A percentile compares a stretch with the other conserved stretches of the same genome.
Conservation (phyloP, 2,797 vertebrate species). For the Apogon talboti region DNA sequence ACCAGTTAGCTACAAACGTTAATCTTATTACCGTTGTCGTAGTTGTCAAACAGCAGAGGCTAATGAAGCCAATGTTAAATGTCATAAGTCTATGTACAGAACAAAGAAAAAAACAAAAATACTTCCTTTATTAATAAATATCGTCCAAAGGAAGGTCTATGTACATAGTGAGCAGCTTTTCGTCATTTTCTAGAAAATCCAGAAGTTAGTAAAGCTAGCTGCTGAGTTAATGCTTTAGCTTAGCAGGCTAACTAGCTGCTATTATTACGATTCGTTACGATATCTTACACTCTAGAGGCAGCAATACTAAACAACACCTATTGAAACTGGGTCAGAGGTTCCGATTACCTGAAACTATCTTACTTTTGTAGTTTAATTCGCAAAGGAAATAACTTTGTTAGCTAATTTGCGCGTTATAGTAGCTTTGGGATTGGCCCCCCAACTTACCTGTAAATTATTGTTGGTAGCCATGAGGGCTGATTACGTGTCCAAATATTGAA, state of each 20-base stretch:
- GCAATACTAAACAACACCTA: neutral
- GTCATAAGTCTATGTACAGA: neutral
- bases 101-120: neutral
- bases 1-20: constrained; percentile 22
- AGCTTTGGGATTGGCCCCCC: constrained; percentile 37
- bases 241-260: constrained; percentile 73
- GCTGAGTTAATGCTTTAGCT: constrained; percentile 42
- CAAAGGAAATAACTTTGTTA: constrained; percentile 29
- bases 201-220: constrained; percentile 2
- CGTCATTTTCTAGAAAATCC: neutral
- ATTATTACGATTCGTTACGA: constrained; percentile 27
- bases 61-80: neutral
- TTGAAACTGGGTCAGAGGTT: accelerated
- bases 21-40: constrained; percentile 33
- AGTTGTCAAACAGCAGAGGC: neutral
- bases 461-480: constrained; percentile 85
- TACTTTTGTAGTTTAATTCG: neutral
- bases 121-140: neutral
- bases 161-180: too few relatives aligned
- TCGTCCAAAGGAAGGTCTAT: neutral
- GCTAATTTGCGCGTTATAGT: constrained; percentile 20
- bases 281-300: neutral
- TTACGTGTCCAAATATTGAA: constrained; percentile 44
- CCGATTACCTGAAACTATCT: accelerated
- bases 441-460: constrained; percentile 88